These are phyloP conservation scores for Merops nubicus DNA, from an alignment of 2,113 vertebrate genomes.

Conservation along the genomic window DNA sequence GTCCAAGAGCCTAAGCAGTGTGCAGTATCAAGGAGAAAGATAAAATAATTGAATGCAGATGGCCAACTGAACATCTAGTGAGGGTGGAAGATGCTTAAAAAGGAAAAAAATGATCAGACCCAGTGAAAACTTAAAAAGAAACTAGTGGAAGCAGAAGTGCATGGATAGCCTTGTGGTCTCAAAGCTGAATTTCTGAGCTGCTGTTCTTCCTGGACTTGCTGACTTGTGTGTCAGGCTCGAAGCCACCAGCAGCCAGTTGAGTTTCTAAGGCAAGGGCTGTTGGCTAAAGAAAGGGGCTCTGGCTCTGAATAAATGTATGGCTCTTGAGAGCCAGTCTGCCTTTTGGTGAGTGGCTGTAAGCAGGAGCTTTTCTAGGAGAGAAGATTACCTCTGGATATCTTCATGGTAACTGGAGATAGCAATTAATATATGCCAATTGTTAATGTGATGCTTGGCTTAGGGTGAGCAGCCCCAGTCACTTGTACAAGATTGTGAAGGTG, in stretches of 20 bases:
- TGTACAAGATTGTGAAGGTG: background rate
- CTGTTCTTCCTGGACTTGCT: background rate
- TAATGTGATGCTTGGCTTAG: background rate
- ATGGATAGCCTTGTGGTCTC: background rate
- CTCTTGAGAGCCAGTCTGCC: conserved; percentile 12
- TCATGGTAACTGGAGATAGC: background rate
- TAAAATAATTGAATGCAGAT: conserved; percentile 50
- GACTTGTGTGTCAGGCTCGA: background rate
- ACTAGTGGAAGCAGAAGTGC: background rate
- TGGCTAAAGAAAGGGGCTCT: background rate
- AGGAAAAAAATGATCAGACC: background rate
- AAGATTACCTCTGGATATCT: background rate
- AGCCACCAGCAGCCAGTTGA: background rate
- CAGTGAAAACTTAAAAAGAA: background rate
- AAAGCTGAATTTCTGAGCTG: background rate
- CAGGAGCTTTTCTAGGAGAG: conserved; percentile 4
- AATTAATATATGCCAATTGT: background rate
- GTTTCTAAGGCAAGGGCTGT: background rate
- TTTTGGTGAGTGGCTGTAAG: background rate
- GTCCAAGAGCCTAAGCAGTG: background rate
- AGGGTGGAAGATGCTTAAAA: background rate
- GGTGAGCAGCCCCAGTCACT: background rate
- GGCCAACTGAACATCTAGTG: background rate
- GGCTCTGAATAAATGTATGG: background rate
- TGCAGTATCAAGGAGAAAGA: background rate